These are phyloP conservation scores for Esperia sulphurella DNA, from an alignment of 2,888 invertebrate species.

Conservation along the genomic window DNA sequence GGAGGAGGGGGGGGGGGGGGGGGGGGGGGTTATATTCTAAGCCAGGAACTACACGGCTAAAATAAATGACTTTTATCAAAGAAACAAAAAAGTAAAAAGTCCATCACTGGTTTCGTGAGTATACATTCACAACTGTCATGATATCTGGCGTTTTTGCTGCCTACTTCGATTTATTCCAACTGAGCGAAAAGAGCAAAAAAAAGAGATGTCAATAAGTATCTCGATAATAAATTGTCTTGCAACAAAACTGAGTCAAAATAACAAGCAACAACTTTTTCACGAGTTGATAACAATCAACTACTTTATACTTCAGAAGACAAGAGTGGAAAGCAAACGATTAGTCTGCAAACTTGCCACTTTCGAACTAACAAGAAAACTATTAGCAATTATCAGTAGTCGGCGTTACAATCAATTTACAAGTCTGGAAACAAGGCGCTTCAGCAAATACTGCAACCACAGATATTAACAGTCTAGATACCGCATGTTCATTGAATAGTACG, in stretches of 20 bases:
- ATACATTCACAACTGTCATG: neutral
- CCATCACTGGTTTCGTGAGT: neutral
- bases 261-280: conserved; percentile 2
- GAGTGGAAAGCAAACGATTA: conserved; percentile 52
- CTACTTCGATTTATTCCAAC: neutral
- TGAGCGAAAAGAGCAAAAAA: neutral
- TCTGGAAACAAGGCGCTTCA: conserved; percentile 53
- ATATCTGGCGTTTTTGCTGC: neutral
- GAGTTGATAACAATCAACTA: conserved; percentile 32
- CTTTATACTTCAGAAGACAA: conserved; percentile 34
- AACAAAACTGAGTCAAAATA: neutral
- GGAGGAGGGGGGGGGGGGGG: no score
- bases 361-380: conserved; percentile 70
- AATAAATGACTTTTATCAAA: no score
- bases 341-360: conserved; percentile 49
- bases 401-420: conserved; percentile 71
- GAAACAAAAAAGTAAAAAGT: neutral
- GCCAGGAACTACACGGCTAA: no score
- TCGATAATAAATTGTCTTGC: conserved; percentile 2
- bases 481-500: no score
- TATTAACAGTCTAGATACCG: no score
- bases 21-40: no score
- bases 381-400: conserved; percentile 68
- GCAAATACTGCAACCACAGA: conserved; percentile 48
- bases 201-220: conserved; percentile 1